Percentiles rank a stretch among this genome's conserved stretches.
phyloP scores from a whole-genome alignment of 2,888 invertebrate genomes.

The Isotomurus palustris region DNA sequence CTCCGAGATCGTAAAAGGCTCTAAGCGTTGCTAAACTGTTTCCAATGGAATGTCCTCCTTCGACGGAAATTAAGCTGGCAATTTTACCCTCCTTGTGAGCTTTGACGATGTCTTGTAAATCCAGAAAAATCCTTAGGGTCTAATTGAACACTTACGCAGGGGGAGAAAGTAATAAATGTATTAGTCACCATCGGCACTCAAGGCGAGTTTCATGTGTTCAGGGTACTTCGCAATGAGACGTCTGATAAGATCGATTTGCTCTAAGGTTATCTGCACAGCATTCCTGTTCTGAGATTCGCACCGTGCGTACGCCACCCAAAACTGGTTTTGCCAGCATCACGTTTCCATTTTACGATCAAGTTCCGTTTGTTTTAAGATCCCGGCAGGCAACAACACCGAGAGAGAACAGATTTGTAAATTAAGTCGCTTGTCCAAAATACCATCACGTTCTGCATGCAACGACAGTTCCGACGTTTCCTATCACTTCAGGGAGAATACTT shows the following conservation, averaged over 20 bases:
- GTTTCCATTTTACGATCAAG: no score
- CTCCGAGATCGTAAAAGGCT: slow-evolving; percentile 83
- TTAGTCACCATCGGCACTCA: slow-evolving; percentile 52
- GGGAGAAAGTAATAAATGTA: slow-evolving; percentile 3
- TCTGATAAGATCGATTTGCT: slow-evolving; percentile 63
- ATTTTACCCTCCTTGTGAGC: slow-evolving; percentile 55
- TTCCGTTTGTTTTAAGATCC: no score
- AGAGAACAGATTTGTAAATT: no score
- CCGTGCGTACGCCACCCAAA: slow-evolving; percentile 61
- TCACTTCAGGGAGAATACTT: no score
- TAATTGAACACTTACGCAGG: slow-evolving; percentile 40
- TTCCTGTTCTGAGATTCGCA: slow-evolving; percentile 63
- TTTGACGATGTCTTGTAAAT: slow-evolving; percentile 53
- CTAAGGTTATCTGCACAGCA: slow-evolving; percentile 62
- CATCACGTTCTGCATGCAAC: no score
- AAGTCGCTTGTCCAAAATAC: no score
- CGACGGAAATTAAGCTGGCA: slow-evolving; percentile 54
- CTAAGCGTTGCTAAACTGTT: slow-evolving; percentile 82
- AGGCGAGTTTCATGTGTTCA: slow-evolving; percentile 55
- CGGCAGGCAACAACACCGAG: no score
- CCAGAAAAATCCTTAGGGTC: neutral
- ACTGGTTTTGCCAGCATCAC: slow-evolving; percentile 53
- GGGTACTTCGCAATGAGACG: slow-evolving; percentile 57
- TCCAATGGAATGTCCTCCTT: slow-evolving; percentile 83
- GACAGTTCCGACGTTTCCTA: no score